Base-by-base conservation (phyloP, 2,797 vertebrate genomes). In the Hydrocynus forskahlii region DNA sequence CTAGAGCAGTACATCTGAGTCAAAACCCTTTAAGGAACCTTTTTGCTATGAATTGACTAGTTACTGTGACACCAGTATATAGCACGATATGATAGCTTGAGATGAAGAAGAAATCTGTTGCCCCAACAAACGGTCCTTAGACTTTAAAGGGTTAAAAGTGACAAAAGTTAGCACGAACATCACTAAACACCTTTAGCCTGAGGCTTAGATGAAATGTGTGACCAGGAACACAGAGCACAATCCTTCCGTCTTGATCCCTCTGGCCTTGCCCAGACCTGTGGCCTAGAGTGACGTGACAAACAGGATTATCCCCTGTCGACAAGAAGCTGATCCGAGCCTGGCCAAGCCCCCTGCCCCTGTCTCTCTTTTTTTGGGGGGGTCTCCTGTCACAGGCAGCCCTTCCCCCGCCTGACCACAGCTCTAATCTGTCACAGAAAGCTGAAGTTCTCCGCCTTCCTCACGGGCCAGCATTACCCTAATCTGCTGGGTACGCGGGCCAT, bases 381-480 rank as follows among this genome's bases (percentile, higher is more conserved):
- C 73, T 85, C 85, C 85, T 91, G 85, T 85, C 90, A 83, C 43
- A 83, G 52, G 72, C 16, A 12, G 9, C 66, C 9, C 79, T 77
- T 86, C 81, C 78, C 72, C 85, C 71, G 48, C 72, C 76, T 81
- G 79, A 82, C 75, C 90, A 93, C 93, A 92, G 89, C 85, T 91
- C 89, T 95, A 95, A 95, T 94, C 93, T 92, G 92, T 94, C 94
- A 95, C 88, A 86, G 88, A 91, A 86, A 91, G 92, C 92, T 88
- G 84, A 85, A 88, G 91, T 87, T 89, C 85, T 88, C 86, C 88
- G 72, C 85, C 90, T 84, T 25, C 87, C 87, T 86, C 88, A 84
- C 82, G 88, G 91, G 81, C 91, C 87, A 75, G 85, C 90, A 93
- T 96, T 96, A 95, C 91, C 95, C 93, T 96, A 96, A 96, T 95